These are phyloP conservation scores for Acrocephalus arundinaceus DNA, from an alignment of 2,113 vertebrate species.

Conservation along the genomic window DNA sequence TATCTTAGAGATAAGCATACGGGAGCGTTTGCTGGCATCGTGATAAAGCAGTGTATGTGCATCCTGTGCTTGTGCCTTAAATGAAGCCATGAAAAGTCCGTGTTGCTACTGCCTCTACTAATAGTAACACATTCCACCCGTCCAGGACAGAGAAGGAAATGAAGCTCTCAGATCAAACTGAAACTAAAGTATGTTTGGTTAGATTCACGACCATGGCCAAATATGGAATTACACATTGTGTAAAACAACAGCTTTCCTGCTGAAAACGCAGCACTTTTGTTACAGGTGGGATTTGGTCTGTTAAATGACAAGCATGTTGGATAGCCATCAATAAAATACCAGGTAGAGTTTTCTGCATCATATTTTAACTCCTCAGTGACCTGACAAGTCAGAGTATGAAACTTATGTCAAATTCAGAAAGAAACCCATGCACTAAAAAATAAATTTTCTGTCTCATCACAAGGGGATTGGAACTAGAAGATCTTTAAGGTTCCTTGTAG, in stretches of 20 bases:
- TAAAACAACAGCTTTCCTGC: not conserved
- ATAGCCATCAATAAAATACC: not conserved
- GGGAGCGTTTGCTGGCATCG: not conserved
- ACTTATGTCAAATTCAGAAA: not conserved
- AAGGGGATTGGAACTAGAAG: not conserved
- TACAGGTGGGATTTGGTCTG: not conserved
- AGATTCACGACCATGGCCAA: not conserved
- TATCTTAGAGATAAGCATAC: not conserved
- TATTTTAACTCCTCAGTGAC: not conserved
- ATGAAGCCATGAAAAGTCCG: not conserved
- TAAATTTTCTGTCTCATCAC: not conserved
- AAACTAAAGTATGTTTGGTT: not conserved
- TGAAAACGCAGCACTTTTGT: not conserved
- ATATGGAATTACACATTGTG: not conserved
- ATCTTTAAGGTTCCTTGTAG: not conserved
- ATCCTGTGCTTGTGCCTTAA: not conserved
- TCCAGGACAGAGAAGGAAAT: not conserved
- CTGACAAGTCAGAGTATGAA: not conserved
- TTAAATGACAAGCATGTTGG: not conserved
- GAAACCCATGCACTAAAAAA: rapidly evolving
- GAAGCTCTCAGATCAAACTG: not conserved
- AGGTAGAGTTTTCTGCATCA: not conserved
- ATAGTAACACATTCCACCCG: not conserved
- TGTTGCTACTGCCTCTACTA: not conserved
- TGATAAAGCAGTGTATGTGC: not conserved